A percentile compares a stretch with the other conserved stretches of the same genome.
These are phyloP conservation scores for Vireo altiloquus DNA, from an alignment of 2,113 vertebrate genomes.

Conservation along the genomic window DNA sequence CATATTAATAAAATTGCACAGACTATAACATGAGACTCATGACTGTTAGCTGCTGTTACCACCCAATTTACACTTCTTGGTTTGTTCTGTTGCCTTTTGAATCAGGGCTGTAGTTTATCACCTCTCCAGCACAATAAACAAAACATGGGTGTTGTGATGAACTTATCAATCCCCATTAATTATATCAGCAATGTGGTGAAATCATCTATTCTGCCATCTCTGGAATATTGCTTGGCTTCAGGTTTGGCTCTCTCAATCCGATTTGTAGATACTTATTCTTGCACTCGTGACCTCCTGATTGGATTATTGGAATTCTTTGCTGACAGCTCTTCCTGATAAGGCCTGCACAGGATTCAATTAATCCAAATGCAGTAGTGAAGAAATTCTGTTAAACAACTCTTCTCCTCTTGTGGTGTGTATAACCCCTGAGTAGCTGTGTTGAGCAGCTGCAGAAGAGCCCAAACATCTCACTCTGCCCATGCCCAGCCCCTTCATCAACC, in stretches of 20 bases:
- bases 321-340: constrained; percentile 73
- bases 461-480: rapidly evolving
- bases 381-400: constrained; percentile 32
- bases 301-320: constrained; percentile 72
- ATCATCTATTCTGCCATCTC: constrained; percentile 51
- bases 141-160: not conserved
- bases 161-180: constrained; percentile 47
- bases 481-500: not conserved
- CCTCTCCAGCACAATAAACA: constrained; percentile 4
- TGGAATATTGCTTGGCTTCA: constrained; percentile 55
- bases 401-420: not conserved
- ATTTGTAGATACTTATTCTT: constrained; percentile 69
- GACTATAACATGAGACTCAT: not conserved
- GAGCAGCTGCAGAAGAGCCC: not conserved
- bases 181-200: constrained; percentile 22
- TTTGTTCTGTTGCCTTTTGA: not conserved
- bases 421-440: not conserved
- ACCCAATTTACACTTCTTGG: not conserved
- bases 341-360: constrained; percentile 52
- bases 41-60: not conserved
- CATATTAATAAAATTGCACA: not conserved
- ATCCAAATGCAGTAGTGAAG: constrained; percentile 50
- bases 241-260: constrained; percentile 47
- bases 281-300: constrained; percentile 68
- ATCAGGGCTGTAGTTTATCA: not conserved